Conservation (phyloP, 2,888 invertebrate genomes). For the Lutraria lutraria region DNA sequence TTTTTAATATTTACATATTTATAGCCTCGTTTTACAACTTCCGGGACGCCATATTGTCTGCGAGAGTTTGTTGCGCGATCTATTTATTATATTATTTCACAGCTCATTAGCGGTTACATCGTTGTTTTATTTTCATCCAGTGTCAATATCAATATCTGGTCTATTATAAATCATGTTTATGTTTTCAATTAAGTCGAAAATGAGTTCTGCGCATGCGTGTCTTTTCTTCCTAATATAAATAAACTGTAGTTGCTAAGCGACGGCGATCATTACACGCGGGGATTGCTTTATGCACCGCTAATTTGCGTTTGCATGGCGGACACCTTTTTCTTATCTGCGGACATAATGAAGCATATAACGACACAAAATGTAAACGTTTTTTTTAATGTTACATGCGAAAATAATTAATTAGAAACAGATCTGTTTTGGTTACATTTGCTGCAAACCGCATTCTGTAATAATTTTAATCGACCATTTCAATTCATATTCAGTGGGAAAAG, state of each 20-base stretch:
- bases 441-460: background rate
- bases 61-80: background rate
- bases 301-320: background rate
- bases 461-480: background rate
- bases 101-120: background rate
- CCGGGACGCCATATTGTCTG: background rate
- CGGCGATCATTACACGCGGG: background rate
- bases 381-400: background rate
- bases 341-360: background rate
- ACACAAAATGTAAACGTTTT: background rate
- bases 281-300: background rate
- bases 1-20: background rate
- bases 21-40: constrained; percentile 10
- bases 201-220: background rate
- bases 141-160: background rate
- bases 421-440: background rate
- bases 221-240: background rate
- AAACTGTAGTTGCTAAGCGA: background rate
- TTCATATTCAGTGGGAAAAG: background rate
- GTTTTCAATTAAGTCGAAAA: background rate
- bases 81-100: background rate
- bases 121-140: background rate
- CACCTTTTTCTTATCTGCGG: background rate
- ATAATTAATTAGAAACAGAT: constrained; percentile 1
- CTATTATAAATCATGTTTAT: background rate